Percentiles rank a stretch among this genome's conserved stretches.
Evolutionary conservation across 1,140 invertebrate genomes (phyloP).

Genomic region (Carcinoscorpius rotundicauda): DNA sequence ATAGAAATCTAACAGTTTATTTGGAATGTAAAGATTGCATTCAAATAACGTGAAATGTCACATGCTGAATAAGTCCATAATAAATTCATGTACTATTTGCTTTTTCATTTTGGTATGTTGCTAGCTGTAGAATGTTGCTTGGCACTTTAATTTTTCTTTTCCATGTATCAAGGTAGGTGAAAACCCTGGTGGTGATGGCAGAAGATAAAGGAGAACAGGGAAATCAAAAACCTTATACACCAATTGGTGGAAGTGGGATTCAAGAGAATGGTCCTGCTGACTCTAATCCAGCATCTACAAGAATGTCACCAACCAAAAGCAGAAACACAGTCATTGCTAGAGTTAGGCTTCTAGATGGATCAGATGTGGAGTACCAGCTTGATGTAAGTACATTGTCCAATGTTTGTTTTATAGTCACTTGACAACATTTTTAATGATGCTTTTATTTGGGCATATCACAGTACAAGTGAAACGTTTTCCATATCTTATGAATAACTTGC

Average conservation of each 20-base stretch:
- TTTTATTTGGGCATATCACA: background rate
- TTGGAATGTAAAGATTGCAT: no score
- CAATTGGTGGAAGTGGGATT: background rate
- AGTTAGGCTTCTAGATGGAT: conserved; percentile 67
- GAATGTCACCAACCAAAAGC: conserved; percentile 10
- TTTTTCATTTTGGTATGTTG: no score
- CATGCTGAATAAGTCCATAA: no score
- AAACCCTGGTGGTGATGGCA: conserved; percentile 8
- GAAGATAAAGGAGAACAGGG: conserved; percentile 20
- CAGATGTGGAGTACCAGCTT: conserved; percentile 57
- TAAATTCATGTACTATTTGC: no score
- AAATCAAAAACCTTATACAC: background rate
- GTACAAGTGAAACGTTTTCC: no score
- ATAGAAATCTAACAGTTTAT: no score
- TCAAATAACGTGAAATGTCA: no score
- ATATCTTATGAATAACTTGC: no score
- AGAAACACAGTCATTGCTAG: background rate
- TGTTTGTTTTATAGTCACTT: background rate
- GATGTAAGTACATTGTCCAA: conserved; percentile 48
- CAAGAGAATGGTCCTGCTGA: no score
- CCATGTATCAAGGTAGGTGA: no score
- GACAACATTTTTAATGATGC: background rate
- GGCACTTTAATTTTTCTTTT: no score
- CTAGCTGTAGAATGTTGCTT: no score
- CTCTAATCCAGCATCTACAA: conserved; percentile 8